Percentiles rank a stretch among this genome's conserved stretches.
Evolutionary conservation across 2,797 vertebrate genomes (phyloP).

Genomic region (Coracias cyanogaster): DNA sequence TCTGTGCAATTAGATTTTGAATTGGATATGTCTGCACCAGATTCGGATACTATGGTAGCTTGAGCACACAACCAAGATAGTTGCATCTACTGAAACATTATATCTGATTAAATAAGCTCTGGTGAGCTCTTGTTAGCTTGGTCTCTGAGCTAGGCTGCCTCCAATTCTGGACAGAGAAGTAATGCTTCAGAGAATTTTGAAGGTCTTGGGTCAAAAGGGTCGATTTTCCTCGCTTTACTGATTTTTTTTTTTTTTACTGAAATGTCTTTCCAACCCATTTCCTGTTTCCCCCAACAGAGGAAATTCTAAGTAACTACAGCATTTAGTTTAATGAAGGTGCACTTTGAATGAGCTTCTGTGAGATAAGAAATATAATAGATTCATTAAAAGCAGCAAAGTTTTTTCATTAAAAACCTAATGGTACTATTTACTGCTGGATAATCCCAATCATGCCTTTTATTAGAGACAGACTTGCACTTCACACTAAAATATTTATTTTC

Average conservation of each 20-base stretch:
- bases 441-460: neutral
- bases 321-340: neutral
- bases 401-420: neutral
- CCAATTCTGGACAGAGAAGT: neutral
- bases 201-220: neutral
- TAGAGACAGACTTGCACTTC: slow-evolving; percentile 1
- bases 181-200: neutral
- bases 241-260: neutral
- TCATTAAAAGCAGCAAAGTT: neutral
- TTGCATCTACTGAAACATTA: neutral
- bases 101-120: neutral
- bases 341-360: neutral
- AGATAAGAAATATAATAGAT: neutral
- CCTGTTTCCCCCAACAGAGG: neutral
- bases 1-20: neutral
- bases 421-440: neutral
- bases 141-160: neutral
- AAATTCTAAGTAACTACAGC: neutral
- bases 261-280: neutral
- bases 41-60: neutral
- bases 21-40: neutral
- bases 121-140: neutral
- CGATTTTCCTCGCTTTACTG: neutral
- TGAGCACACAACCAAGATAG: neutral
- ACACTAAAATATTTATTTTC: neutral